phyloP scores from a whole-genome alignment of 2,113 vertebrate species.

The Cranoglanis bouderius region DNA sequence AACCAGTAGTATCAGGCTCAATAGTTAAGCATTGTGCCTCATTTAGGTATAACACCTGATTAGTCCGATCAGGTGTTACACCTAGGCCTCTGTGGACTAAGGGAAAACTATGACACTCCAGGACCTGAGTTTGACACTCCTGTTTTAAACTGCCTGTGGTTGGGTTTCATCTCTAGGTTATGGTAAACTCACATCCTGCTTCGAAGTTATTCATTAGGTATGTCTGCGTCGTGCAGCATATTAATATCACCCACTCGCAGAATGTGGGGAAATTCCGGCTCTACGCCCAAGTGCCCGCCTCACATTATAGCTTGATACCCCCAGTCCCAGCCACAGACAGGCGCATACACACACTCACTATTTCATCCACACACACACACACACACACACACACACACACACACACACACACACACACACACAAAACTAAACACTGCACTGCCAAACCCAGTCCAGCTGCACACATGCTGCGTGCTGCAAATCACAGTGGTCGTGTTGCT shows the following conservation, averaged over 20 bases:
- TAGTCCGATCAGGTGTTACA: too few relatives aligned
- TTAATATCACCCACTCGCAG: slow-evolving; percentile 72
- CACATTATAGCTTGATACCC: slow-evolving; percentile 61
- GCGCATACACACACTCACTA: slow-evolving; percentile 21
- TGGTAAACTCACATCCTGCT: slow-evolving; percentile 49
- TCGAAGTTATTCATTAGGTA: slow-evolving; percentile 67
- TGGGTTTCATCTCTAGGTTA: slow-evolving; percentile 34
- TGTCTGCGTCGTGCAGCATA: slow-evolving; percentile 70
- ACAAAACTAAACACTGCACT: slow-evolving; percentile 45
- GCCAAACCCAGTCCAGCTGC: slow-evolving; percentile 66
- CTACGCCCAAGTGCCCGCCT: slow-evolving; percentile 71
- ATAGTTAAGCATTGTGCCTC: background rate
- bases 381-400: slow-evolving; percentile 40
- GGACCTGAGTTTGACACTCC: background rate
- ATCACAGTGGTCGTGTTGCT: slow-evolving; percentile 66
- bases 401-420: slow-evolving; percentile 31
- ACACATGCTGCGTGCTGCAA: slow-evolving; percentile 67
- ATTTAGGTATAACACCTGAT: background rate
- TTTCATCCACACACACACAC: slow-evolving; percentile 26
- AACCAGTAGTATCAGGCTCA: background rate
- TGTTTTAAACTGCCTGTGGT: slow-evolving; percentile 14
- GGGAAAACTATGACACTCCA: background rate
- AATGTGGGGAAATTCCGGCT: slow-evolving; percentile 75
- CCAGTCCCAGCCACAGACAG: slow-evolving; percentile 24
- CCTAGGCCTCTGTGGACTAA: background rate